Evolutionary conservation across 2,113 vertebrate genomes (phyloP), one percentile per base, ranked within the genome.

Genomic region (Hemibagrus wyckioides): DNA sequence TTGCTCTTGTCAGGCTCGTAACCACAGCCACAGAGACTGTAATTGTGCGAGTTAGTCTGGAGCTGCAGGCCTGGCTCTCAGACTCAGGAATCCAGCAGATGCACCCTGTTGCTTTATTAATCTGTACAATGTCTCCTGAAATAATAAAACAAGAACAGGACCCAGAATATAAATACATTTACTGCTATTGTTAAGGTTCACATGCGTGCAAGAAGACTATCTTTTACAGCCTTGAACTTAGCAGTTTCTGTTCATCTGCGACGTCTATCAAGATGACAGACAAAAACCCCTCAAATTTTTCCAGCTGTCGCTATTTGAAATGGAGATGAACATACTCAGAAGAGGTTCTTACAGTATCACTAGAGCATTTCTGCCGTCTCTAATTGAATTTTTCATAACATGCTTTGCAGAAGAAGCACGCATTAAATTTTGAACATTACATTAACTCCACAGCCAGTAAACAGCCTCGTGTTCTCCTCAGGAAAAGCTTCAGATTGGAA

Each of bases 201-300:
- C 50, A 23, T 76, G 54, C 76, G 81, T 36, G 50, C 2, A 21
- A 50, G 79, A 63, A 89, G 63, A 67, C 84, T 91, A 90, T 87
- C 76, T 14, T 75, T 91, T 76, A 85, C 4, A 80, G 81, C 85
- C 87, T 90, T 77, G 89, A 91, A 91, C 91, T 80, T 80, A 87
- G 82, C 82, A 36, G 48, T 4, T 11, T 56, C 39, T 81, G 36
- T 81, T 80, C 48, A 41, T 56, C 83, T 73, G 67, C 21, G 3
- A 33, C 36, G n/a, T 57, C 67, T 57, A 57, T 84, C 67, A 84
- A 36, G 30, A 71, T 71, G 65, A 80, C 3, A 82, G 76, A 75
- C 86, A 90, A 57, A 89, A 90, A 91, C 89, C 21, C 92, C 82
- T 89, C 0, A 33, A 90, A 87, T 41, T 41, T 41, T 65, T 59